phyloP scores from a whole-genome alignment of 1,140 invertebrate genomes.

The Hermetia illucens region DNA sequence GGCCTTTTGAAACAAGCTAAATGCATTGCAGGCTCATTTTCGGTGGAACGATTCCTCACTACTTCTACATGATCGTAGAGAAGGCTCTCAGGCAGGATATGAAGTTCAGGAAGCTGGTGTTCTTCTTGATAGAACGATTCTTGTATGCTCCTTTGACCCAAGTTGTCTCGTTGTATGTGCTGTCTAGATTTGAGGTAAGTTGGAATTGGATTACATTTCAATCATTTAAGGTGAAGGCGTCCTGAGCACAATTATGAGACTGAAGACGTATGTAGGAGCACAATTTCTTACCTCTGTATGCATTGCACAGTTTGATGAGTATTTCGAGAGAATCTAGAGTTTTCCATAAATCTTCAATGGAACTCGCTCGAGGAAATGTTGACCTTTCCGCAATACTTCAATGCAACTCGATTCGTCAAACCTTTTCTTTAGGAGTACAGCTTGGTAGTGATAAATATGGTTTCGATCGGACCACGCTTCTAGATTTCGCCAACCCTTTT shows the following conservation, averaged over 20 bases:
- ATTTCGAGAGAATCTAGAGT: too few relatives aligned
- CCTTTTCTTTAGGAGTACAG: too few relatives aligned
- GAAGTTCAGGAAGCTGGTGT: slow-evolving; percentile 20
- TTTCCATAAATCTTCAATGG: too few relatives aligned
- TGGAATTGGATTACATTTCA: too few relatives aligned
- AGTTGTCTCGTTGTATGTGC: slow-evolving; percentile 48
- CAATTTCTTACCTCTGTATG: not conserved
- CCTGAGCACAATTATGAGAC: not conserved
- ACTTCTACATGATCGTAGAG: slow-evolving; percentile 48
- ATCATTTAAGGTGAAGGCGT: slow-evolving; percentile 1
- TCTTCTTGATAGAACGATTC: slow-evolving; percentile 47
- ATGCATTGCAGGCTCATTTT: slow-evolving; percentile 43
- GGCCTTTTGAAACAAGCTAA: not conserved
- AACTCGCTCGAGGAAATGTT: too few relatives aligned
- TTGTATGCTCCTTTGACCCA: slow-evolving; percentile 54
- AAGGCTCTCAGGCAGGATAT: slow-evolving; percentile 23
- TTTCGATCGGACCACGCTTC: too few relatives aligned
- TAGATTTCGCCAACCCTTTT: too few relatives aligned
- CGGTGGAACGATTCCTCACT: slow-evolving; percentile 56
- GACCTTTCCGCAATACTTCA: too few relatives aligned
- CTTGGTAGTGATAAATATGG: too few relatives aligned
- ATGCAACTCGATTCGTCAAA: too few relatives aligned
- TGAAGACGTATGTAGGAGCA: not conserved
- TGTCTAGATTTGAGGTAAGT: slow-evolving; percentile 47
- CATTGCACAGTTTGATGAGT: not conserved